Conservation (phyloP, 2,888 invertebrate species). For the Zhengitettix transpicula region DNA sequence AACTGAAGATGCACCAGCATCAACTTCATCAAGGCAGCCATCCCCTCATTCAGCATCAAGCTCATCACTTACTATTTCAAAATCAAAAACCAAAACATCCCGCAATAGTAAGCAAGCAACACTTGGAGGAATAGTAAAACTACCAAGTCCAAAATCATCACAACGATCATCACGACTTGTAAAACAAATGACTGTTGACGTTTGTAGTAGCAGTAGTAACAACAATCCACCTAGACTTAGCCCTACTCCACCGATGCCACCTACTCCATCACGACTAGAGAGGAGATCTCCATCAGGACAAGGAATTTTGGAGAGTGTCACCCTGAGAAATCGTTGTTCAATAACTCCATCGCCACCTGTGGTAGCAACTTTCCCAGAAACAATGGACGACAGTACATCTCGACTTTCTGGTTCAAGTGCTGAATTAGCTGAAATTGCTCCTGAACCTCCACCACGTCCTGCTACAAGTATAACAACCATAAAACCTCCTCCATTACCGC, state of each 20-base stretch:
- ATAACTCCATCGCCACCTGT: conserved; percentile 11
- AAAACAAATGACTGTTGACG: conserved; percentile 16
- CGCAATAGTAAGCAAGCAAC: conserved; percentile 10
- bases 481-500: conserved; percentile 56
- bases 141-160: conserved; percentile 25
- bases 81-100: conserved; percentile 7
- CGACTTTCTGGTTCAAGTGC: conserved; percentile 19
- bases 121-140: conserved; percentile 18
- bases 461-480: conserved; percentile 38
- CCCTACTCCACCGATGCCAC: conserved; percentile 11
- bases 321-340: conserved; percentile 10
- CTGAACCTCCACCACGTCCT: conserved; percentile 51
- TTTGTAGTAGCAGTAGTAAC: conserved; percentile 9
- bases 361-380: conserved; percentile 10
- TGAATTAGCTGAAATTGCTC: conserved; percentile 29
- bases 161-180: conserved; percentile 17
- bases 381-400: conserved; percentile 19
- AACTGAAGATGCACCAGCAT: conserved; percentile 28
- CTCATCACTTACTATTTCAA: neutral
- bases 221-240: conserved; percentile 5
- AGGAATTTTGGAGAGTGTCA: conserved; percentile 14
- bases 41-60: neutral
- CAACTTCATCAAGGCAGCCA: neutral
- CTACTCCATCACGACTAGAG: conserved; percentile 8
- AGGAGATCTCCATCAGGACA: conserved; percentile 13